Evolutionary conservation across 2,888 invertebrate genomes (phyloP).

Genomic region (Dione juno): DNA sequence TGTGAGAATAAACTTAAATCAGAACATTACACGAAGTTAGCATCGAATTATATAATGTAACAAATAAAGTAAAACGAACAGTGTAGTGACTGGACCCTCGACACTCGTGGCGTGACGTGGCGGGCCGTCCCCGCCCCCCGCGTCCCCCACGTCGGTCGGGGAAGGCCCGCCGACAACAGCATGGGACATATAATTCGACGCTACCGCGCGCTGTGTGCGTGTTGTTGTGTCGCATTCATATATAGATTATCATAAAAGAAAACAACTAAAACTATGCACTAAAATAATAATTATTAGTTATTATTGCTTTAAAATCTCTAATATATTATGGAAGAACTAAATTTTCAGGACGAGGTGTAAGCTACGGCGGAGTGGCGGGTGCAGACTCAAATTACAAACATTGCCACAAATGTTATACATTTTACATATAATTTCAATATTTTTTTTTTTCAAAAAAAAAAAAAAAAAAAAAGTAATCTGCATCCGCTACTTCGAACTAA

Average conservation of each 20-base stretch:
- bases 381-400: not conserved
- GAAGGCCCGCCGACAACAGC: no score
- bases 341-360: slow-evolving; percentile 34
- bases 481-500: not conserved
- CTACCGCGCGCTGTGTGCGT: slow-evolving; percentile 43
- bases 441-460: not conserved
- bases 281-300: slow-evolving; percentile 45
- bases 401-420: not conserved
- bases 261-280: slow-evolving; percentile 60
- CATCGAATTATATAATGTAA: slow-evolving; percentile 9
- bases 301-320: slow-evolving; percentile 71
- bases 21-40: not conserved
- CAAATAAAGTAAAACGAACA: not conserved
- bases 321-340: slow-evolving; percentile 64
- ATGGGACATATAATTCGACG: not conserved
- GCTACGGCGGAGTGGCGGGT: not conserved
- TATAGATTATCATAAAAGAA: slow-evolving; percentile 60
- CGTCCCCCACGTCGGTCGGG: no score
- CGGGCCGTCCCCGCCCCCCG: no score
- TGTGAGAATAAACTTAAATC: slow-evolving; percentile 1
- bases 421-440: no score
- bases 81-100: no score
- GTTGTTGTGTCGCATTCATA: slow-evolving; percentile 29
- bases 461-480: not conserved
- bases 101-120: no score